A percentile compares a stretch with the other conserved stretches of the same genome.
Conservation (phyloP, 2,888 invertebrate genomes). For the Drosophila aldrichi region DNA sequence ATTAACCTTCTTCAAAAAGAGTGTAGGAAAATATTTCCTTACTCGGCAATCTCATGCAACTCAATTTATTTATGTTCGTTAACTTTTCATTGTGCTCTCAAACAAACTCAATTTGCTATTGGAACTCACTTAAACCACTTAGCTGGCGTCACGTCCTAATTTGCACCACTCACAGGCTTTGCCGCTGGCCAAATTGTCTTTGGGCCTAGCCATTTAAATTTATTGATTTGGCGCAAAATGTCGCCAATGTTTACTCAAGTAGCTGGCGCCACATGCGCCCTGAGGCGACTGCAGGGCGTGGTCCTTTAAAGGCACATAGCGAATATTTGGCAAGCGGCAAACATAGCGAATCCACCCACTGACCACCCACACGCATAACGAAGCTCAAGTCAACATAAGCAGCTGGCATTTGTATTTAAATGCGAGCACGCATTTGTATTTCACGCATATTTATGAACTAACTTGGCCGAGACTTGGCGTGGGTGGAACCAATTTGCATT, state of each 20-base stretch:
- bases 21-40: neutral
- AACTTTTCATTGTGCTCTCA: neutral
- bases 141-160: neutral
- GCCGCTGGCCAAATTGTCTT: conserved; percentile 23
- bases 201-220: conserved; percentile 46
- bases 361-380: neutral
- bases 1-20: neutral
- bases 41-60: neutral
- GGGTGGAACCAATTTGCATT: conserved; percentile 2
- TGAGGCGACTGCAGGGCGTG: conserved; percentile 23
- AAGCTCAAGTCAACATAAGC: conserved; percentile 24
- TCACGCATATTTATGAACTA: conserved; percentile 46
- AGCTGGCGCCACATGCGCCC: conserved; percentile 33
- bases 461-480: conserved; percentile 22
- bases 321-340: conserved; percentile 17
- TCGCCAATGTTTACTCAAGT: conserved; percentile 9
- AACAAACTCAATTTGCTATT: conserved; percentile 40
- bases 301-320: conserved; percentile 10
- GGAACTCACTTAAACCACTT: conserved; percentile 33
- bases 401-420: conserved; percentile 62
- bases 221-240: conserved; percentile 55
- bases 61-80: conserved; percentile 8
- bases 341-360: conserved; percentile 11
- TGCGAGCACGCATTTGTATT: conserved; percentile 46
- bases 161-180: conserved; percentile 24